These are phyloP conservation scores for Eurois occulta DNA, from an alignment of 2,888 invertebrate species.

Conservation along the genomic window DNA sequence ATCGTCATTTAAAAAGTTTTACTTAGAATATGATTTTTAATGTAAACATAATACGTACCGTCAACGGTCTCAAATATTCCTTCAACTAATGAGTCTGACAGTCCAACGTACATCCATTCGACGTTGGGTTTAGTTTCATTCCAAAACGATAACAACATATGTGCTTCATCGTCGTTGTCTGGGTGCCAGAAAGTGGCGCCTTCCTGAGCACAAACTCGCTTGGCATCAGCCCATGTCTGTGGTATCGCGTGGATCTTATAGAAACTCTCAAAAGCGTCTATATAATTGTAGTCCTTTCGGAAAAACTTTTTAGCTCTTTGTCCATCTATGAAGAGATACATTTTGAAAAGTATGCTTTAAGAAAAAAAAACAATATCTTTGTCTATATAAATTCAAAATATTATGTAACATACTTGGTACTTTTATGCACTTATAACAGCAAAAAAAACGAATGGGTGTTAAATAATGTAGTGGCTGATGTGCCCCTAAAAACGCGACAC, in stretches of 20 bases:
- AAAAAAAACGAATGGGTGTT: neutral
- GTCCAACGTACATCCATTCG: slow-evolving; percentile 73
- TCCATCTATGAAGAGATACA: slow-evolving; percentile 69
- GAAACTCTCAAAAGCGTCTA: slow-evolving; percentile 75
- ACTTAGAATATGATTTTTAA: neutral
- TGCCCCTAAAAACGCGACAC: neutral
- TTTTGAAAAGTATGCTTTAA: neutral
- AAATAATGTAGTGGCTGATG: no score
- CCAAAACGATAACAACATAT: slow-evolving; percentile 70
- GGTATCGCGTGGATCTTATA: slow-evolving; percentile 82
- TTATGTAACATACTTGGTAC: neutral
- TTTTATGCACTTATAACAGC: neutral
- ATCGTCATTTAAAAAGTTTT: neutral
- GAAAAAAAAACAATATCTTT: neutral
- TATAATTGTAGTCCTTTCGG: slow-evolving; percentile 80
- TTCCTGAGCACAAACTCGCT: slow-evolving; percentile 75
- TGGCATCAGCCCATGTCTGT: slow-evolving; percentile 78
- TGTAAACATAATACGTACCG: slow-evolving; percentile 57
- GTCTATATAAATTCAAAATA: neutral
- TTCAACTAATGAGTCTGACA: slow-evolving; percentile 75
- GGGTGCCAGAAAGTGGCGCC: slow-evolving; percentile 80
- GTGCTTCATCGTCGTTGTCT: slow-evolving; percentile 75
- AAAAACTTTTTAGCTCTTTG: slow-evolving; percentile 77
- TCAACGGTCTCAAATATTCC: slow-evolving; percentile 78
- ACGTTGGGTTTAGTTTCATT: slow-evolving; percentile 68